Base-by-base conservation (phyloP, 2,113 vertebrate genomes). In the Turnix velox region DNA sequence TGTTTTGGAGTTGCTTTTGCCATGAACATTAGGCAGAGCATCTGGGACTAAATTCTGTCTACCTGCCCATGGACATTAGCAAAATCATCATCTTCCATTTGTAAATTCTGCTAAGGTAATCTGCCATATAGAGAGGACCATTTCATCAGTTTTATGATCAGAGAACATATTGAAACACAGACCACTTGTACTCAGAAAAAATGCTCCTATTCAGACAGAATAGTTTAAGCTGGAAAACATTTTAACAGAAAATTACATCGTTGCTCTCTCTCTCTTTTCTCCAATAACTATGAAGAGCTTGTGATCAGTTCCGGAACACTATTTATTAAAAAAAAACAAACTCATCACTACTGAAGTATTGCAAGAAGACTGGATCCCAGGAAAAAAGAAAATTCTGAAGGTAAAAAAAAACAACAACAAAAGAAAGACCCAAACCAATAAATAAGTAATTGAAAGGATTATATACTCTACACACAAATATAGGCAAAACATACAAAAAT, bases 1-100 rank as follows among this genome's bases (percentile, higher is more conserved):
- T 97, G 95, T 91, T 96, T 97, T 95, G 88, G 72, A 95, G 92
- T 95, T 28, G 65, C 65, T 97, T 95, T 92, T 92, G 90, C 95
- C 95, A 77, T 91, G 82, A 96, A 90, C 59, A 75, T 92, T 96
- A 93, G 45, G 48, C 79, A 95, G 72, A 94, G 91, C 92, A 92
- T 77, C 88, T 96, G 93, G 92, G 92, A 93, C 79, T 73, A 92
- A 91, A 95, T 95, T 94, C 91, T 95, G 85, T 82, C 83, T 96
- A 93, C 92, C 81, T 96, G 92, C 93, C 88, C 77, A 78, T 79
- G 79, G 92, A 95, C 69, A 80, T 91, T 92, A 91, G 84, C 77
- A 95, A 78, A 92, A 82, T 72, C 59, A 58, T 94, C 91, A 75
- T 94, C 67, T 75, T 87, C 81, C 55, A 72, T 83, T 93, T 97